These are phyloP conservation scores for Crocuta crocuta DNA, from an alignment of 2,113 vertebrate genomes.

Conservation along the genomic window DNA sequence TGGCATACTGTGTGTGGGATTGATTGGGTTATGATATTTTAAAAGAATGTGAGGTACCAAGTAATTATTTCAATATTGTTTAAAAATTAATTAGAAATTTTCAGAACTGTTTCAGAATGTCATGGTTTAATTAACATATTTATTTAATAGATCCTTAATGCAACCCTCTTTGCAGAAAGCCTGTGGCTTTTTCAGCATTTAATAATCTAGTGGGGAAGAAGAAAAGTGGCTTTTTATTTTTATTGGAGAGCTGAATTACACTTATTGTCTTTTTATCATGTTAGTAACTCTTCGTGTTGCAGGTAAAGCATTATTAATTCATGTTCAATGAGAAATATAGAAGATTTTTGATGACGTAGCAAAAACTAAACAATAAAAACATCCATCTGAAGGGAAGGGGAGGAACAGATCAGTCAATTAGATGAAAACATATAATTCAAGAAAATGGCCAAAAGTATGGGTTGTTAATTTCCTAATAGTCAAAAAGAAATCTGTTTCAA, in stretches of 20 bases:
- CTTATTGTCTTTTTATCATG: slow-evolving; percentile 58
- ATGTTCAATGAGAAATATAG: slow-evolving; percentile 59
- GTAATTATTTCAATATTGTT: slow-evolving; percentile 68
- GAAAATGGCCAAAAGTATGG: neutral
- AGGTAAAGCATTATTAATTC: slow-evolving; percentile 79
- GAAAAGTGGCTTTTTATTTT: slow-evolving; percentile 39
- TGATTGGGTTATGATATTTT: slow-evolving; percentile 47
- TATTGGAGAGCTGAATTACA: slow-evolving; percentile 54
- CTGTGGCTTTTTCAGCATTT: slow-evolving; percentile 57
- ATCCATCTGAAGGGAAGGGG: neutral
- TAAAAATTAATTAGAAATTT: slow-evolving; percentile 75
- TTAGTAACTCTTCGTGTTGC: slow-evolving; percentile 71
- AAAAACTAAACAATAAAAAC: slow-evolving; percentile 70
- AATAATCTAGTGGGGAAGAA: neutral
- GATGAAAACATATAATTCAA: slow-evolving; percentile 58
- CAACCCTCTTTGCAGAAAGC: slow-evolving; percentile 41
- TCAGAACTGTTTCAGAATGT: slow-evolving; percentile 61
- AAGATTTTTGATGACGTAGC: slow-evolving; percentile 48
- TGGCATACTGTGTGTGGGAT: neutral
- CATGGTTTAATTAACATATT: slow-evolving; percentile 72
- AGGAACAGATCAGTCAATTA: slow-evolving; percentile 12
- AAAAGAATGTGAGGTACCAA: slow-evolving; percentile 54
- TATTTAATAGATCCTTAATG: slow-evolving; percentile 55
- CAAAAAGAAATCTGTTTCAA: slow-evolving; percentile 21
- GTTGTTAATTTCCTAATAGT: slow-evolving; percentile 42